Evolutionary conservation across 2,888 invertebrate species (phyloP).

Genomic region (Stratiomys singularior): DNA sequence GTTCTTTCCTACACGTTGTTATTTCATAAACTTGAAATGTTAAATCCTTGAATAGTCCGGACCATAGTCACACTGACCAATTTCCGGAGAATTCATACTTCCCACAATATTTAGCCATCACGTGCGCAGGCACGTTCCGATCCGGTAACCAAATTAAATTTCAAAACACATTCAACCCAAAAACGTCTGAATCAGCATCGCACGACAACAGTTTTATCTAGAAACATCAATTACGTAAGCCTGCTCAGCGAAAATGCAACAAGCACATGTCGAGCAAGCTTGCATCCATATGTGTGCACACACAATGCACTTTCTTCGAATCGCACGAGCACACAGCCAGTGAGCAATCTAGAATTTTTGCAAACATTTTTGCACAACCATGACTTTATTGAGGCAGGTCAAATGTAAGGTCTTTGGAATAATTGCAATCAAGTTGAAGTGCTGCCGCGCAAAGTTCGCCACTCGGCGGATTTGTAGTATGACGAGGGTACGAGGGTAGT

Average conservation of each 20-base stretch:
- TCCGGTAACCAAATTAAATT: neutral
- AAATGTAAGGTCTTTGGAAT: constrained; percentile 23
- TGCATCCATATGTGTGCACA: neutral
- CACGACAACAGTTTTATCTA: neutral
- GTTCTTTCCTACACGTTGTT: too few species aligned
- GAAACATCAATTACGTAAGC: neutral
- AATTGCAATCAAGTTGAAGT: constrained; percentile 5
- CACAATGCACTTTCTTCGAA: neutral
- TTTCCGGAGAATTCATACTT: too few species aligned
- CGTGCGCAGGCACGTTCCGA: neutral
- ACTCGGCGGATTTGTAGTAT: neutral
- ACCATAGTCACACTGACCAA: too few species aligned
- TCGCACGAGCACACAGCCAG: neutral
- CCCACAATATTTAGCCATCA: neutral
- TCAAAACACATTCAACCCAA: neutral
- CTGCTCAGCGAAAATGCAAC: too few species aligned
- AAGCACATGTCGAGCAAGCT: neutral
- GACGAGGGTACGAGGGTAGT: neutral
- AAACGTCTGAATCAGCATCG: neutral
- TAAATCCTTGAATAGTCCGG: too few species aligned
- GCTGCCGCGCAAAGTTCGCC: constrained; percentile 2
- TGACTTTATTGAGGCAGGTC: constrained; percentile 41
- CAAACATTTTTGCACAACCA: constrained; percentile 28
- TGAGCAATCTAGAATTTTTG: constrained; percentile 7
- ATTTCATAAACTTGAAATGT: too few species aligned